These are phyloP conservation scores for Hypocryptadius cinnamomeus DNA, from an alignment of 2,113 vertebrate genomes.

Conservation along the genomic window DNA sequence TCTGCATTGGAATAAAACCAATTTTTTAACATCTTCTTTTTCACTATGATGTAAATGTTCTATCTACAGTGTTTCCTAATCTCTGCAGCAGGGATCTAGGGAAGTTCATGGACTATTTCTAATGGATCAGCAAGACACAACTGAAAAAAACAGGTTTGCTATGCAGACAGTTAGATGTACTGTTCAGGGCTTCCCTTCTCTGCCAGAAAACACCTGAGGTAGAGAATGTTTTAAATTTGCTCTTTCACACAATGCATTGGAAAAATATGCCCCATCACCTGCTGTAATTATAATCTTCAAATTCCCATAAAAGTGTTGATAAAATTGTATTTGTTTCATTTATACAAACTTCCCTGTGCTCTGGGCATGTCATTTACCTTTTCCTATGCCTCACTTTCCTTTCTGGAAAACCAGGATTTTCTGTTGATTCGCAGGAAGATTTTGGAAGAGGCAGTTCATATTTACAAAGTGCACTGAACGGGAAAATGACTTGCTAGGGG, in stretches of 20 bases:
- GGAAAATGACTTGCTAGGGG: constrained; percentile 28
- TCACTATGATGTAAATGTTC: not conserved
- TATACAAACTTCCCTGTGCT: not conserved
- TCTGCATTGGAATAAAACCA: not conserved
- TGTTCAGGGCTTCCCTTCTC: not conserved
- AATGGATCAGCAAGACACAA: not conserved
- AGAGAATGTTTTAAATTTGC: not conserved
- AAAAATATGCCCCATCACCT: not conserved
- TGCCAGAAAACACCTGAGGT: not conserved
- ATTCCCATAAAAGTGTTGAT: not conserved
- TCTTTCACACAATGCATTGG: not conserved
- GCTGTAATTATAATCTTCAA: not conserved
- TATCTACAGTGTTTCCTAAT: not conserved
- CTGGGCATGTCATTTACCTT: not conserved
- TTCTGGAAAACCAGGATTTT: not conserved
- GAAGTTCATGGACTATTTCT: constrained; percentile 30
- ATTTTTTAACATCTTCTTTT: constrained; percentile 24
- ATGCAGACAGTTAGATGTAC: not conserved
- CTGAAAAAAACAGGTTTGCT: constrained; percentile 8
- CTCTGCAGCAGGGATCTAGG: not conserved
- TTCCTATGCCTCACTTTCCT: constrained; percentile 3
- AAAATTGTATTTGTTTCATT: not conserved
- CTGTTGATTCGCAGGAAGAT: not conserved
- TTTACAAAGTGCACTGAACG: not conserved
- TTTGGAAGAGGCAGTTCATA: not conserved